Conservation (phyloP, 2,113 vertebrate genomes). For the Notothenia rossii region DNA sequence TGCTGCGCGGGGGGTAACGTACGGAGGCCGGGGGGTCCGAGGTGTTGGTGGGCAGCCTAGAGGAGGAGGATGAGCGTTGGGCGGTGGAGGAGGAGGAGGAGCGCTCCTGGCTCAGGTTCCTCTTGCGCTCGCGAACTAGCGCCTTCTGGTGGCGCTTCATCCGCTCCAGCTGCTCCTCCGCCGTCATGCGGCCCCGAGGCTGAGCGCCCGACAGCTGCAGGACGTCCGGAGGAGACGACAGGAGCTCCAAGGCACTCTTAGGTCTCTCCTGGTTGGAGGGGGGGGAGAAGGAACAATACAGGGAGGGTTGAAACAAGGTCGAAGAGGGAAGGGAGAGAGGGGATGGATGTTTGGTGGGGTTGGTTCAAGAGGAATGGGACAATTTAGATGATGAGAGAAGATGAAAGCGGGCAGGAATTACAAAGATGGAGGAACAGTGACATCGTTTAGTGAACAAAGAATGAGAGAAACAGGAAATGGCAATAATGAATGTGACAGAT, state of each 20-base stretch:
- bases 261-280: constrained; percentile 88
- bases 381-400: too few species aligned
- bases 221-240: constrained; percentile 89
- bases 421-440: too few species aligned
- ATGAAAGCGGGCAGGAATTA: too few species aligned
- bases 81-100: constrained; percentile 67
- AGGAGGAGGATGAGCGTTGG: constrained; percentile 45
- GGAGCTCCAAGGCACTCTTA: constrained; percentile 97
- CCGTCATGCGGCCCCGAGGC: constrained; percentile 89
- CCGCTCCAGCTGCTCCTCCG: constrained; percentile 95
- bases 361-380: neutral
- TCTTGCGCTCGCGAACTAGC: constrained; percentile 93
- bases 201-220: constrained; percentile 60
- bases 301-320: neutral
- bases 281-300: neutral
- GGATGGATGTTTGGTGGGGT: neutral
- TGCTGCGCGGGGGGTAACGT: constrained; percentile 87
- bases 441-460: too few species aligned
- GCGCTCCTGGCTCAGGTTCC: constrained; percentile 88
- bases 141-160: constrained; percentile 97
- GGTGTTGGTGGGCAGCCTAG: constrained; percentile 83
- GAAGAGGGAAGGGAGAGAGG: neutral
- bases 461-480: too few species aligned
- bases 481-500: too few species aligned
- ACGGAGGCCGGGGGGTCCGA: constrained; percentile 91